Evolutionary conservation across 2,888 invertebrate genomes (phyloP), one percentile per base, ranked within the genome.

Genomic region (Coecobrya sp.): DNA sequence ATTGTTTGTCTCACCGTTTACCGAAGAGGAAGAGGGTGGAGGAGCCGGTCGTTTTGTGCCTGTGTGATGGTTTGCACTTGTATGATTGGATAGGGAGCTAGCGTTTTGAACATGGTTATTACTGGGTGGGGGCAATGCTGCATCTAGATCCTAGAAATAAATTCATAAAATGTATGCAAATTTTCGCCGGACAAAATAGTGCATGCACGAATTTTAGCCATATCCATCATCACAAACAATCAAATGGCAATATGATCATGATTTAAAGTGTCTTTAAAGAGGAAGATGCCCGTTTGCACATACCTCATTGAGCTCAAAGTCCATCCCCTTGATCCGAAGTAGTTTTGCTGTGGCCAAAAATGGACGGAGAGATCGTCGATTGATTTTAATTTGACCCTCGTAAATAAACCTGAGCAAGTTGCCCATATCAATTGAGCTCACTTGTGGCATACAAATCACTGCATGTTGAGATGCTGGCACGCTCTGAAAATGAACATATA

Each of bases 381-480:
- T 94, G 92, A 95, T 95, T 93, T 95, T 95, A 73, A 95, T 94
- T 89, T 95, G 94, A 81, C 95, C 95, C 89, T 95, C 94, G 92
- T 95, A 95, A 86, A 95, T 94, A 88, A 95, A 95, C 68, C 93
- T 94, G 45, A 95, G 92, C 16, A 95, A 93, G 90, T 95, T 94
- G 86, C 94, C 93, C 92, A 95, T 91, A 89, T 95, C 95, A 45
- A 93, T 90, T n/a, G 94, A 92, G 89, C 93, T 92, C 85, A 95
- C 93, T 88, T 94, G 94, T 70, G 95, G 95, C 94, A 95, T 93
- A 73, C 94, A 94, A 79, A 95, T 92, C 76, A 95, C 94, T 8
- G 95, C 94, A 81, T 94, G 94, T 93, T 94, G 94, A 76, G 94
- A 93, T 25, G 93, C 93, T 89, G 95, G 95, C 86, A 95, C 94